Evolutionary conservation across 2,113 vertebrate genomes (phyloP).

Genomic region (Elephantulus edwardii): DNA sequence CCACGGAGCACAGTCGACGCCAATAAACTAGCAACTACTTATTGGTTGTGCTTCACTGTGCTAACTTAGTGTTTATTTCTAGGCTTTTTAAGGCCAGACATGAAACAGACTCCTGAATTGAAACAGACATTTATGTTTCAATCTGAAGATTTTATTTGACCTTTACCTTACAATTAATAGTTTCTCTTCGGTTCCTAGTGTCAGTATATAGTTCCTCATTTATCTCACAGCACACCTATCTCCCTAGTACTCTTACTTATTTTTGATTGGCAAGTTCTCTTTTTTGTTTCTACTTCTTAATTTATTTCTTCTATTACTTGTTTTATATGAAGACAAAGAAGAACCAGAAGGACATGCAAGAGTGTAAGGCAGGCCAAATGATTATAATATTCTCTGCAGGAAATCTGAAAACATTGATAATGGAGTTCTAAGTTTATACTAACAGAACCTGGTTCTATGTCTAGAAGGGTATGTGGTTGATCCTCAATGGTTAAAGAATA

Average conservation of each 20-base stretch:
- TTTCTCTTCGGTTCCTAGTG: background rate
- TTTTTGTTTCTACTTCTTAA: background rate
- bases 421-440: background rate
- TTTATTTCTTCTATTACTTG: background rate
- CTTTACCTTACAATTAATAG: background rate
- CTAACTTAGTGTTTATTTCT: background rate
- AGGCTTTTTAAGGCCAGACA: background rate
- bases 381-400: background rate
- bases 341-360: background rate
- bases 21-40: background rate
- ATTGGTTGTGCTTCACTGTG: background rate
- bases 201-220: background rate
- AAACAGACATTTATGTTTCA: background rate
- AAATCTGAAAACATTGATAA: background rate
- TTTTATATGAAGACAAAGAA: background rate
- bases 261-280: background rate
- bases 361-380: background rate
- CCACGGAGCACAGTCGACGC: background rate
- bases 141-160: slow-evolving; percentile 4
- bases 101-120: background rate
- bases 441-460: background rate
- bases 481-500: background rate
- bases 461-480: background rate
- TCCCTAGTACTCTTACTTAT: background rate
- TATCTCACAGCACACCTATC: background rate